A percentile compares a stretch with the other conserved stretches of the same genome.
These are phyloP conservation scores for Arbacia lixula DNA, from an alignment of 53 echinoderm and acorn worm genomes.

Conservation along the genomic window DNA sequence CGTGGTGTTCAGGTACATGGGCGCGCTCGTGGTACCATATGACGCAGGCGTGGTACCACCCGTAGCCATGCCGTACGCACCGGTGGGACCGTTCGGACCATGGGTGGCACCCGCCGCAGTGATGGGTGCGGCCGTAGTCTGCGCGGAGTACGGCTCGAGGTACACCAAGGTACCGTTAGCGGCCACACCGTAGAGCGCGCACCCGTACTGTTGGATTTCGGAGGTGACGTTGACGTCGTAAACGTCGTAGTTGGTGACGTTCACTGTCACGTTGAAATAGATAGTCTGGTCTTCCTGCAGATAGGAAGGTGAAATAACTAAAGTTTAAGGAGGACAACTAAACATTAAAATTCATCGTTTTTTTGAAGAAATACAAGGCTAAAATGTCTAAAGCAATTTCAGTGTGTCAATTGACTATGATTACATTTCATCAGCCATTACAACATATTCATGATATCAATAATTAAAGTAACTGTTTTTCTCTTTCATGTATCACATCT, in stretches of 20 bases:
- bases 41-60: conserved; percentile 8
- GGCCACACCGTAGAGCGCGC: conserved; percentile 14
- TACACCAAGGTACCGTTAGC: conserved; percentile 22
- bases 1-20: conserved; percentile 40
- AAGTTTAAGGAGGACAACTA: too few species aligned
- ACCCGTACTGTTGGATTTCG: conserved; percentile 19
- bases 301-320: too few species aligned
- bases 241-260: conserved; percentile 64
- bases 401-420: too few species aligned
- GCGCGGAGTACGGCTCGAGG: conserved; percentile 32
- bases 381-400: too few species aligned
- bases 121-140: conserved; percentile 20
- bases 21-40: neutral
- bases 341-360: too few species aligned
- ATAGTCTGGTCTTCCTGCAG: conserved; percentile 53
- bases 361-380: too few species aligned
- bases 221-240: conserved; percentile 41
- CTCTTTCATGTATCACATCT: too few species aligned
- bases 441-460: too few species aligned
- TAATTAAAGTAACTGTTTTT: too few species aligned
- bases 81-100: neutral
- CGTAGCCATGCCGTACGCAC: neutral
- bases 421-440: too few species aligned
- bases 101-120: conserved; percentile 15
- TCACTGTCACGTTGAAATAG: conserved; percentile 79